Base-by-base conservation (phyloP, 2,113 vertebrate genomes). In the Tichodroma muraria region DNA sequence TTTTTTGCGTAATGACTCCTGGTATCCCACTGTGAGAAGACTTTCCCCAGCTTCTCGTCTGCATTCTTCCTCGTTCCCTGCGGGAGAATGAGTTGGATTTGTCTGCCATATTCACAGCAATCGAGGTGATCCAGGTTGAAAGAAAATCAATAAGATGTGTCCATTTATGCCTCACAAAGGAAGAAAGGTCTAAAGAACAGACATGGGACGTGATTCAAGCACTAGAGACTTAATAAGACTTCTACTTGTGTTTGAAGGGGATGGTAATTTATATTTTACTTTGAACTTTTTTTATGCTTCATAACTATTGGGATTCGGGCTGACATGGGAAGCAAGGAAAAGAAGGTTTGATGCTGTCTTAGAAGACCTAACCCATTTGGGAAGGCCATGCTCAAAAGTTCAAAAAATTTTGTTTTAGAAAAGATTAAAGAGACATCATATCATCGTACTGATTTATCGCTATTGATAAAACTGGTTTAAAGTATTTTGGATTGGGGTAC, bases 141-240 rank as follows among this genome's bases (percentile, higher is more conserved):
- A 99, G 98, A 98, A 99, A 99, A 99, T 99, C 98, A 98, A 99
- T 99, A 98, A 98, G 98, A 98, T 98, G 98, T 99, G 98, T 99
- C 98, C 98, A 99, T 99, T 99, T 99, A 98, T 98, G 98, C 98
- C 97, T 98, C 97, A 98, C 97, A 98, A 98, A 98, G 97, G 96
- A 97, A 98, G 98, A 98, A 97, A 97, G 98, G 98, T 98, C 97
- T 98, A 97, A 98, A 98, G 97, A 97, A 98, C 97, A 98, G 97
- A 97, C 97, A 98, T 98, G 97, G 98, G 97, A 98, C 96, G 97
- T 97, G 98, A 98, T 98, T 98, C 97, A 98, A 98, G 98, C 97
- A 96, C 96, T 90, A 96, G 97, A 98, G 97, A 98, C 98, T 98
- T 98, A 97, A 98, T 98, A 97, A 98, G 98, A 98, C 97, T 97